Conservation (phyloP, 2,888 invertebrate species). For the Drosophila siamana region DNA sequence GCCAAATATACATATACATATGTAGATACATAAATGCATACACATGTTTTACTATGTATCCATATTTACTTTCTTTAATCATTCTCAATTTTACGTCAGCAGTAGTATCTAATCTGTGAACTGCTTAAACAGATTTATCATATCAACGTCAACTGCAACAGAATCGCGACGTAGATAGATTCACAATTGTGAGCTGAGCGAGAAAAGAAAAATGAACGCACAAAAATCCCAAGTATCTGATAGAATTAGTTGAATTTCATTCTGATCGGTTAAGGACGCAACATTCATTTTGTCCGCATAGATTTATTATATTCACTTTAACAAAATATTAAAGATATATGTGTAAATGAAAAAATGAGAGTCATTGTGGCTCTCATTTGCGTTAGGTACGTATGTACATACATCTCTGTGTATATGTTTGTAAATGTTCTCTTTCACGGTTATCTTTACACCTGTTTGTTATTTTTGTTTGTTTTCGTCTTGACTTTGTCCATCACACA, state of each 20-base stretch:
- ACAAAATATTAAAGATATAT: conserved; percentile 2
- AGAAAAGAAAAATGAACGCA: conserved; percentile 17
- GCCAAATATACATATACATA: not conserved
- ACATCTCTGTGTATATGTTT: not conserved
- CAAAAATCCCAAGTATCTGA: conserved; percentile 11
- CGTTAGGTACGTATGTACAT: conserved; percentile 29
- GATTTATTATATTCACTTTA: conserved; percentile 25
- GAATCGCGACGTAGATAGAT: conserved; percentile 42
- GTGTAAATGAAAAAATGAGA: conserved; percentile 7
- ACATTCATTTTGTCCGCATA: conserved; percentile 30
- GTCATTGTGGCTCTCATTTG: conserved; percentile 24
- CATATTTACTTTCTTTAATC: conserved; percentile 29
- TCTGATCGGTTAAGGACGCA: conserved; percentile 50
- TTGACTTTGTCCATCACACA: conserved; percentile 16
- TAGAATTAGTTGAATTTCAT: conserved; percentile 62
- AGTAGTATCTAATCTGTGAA: conserved; percentile 73
- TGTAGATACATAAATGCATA: not conserved
- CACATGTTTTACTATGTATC: not conserved
- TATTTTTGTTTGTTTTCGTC: conserved; percentile 32
- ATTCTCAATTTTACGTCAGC: conserved; percentile 41
- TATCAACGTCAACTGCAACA: conserved; percentile 58
- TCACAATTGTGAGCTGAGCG: conserved; percentile 11
- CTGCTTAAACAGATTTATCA: conserved; percentile 70
- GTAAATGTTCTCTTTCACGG: not conserved
- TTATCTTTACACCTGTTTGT: conserved; percentile 30